These are phyloP conservation scores for Emys orbicularis DNA, from an alignment of 2,797 vertebrate species.

Conservation along the genomic window DNA sequence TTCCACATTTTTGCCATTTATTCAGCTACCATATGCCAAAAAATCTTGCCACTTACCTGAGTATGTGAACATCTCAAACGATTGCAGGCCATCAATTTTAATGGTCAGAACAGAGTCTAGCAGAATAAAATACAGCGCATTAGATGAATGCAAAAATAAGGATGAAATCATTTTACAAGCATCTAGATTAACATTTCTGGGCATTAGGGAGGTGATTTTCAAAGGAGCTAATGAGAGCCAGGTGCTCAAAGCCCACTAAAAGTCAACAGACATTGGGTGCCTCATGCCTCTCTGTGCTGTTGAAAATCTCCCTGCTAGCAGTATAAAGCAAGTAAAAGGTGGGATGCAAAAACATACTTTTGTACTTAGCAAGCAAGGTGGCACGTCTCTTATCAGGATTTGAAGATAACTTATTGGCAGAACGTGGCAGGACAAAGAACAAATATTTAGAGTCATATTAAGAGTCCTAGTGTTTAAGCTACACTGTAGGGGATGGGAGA, in stretches of 20 bases:
- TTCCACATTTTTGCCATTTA: neutral
- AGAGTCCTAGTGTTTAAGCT: neutral
- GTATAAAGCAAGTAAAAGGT: neutral
- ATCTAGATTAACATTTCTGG: conserved; percentile 31
- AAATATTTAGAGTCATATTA: neutral
- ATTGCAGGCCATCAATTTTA: neutral
- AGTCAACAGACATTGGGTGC: neutral
- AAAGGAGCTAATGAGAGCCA: neutral
- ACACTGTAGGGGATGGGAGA: neutral
- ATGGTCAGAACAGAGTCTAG: conserved; percentile 2
- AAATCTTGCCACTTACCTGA: neutral
- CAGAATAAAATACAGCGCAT: neutral
- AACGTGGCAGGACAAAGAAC: neutral
- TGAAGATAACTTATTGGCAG: neutral
- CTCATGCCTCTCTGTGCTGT: neutral
- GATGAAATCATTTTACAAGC: conserved; percentile 46
- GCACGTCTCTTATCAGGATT: neutral
- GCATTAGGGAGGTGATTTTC: conserved; percentile 1
- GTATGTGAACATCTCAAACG: neutral
- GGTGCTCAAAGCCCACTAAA: conserved; percentile 7
- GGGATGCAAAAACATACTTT: neutral
- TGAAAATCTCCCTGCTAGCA: neutral
- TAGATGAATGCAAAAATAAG: conserved; percentile 32
- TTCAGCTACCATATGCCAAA: neutral
- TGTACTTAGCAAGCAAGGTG: neutral